Evolutionary conservation across 2,113 vertebrate genomes (phyloP).

Genomic region (Callospermophilus lateralis): DNA sequence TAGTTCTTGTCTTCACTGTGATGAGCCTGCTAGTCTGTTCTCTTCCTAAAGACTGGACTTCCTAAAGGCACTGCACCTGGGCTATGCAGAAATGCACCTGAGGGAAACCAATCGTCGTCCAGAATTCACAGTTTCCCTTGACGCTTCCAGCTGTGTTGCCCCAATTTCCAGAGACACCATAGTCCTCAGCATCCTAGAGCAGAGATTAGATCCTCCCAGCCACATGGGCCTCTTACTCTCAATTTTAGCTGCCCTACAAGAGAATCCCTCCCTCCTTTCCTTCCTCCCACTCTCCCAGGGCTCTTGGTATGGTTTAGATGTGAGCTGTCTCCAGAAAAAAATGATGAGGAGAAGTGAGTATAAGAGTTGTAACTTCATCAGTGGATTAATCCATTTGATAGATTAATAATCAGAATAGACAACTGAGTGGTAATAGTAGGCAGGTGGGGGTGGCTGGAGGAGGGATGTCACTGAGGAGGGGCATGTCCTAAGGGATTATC

Average conservation of each 20-base stretch:
- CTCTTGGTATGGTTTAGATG: too few relatives aligned
- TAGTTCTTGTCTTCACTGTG: background rate
- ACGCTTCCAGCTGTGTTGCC: too few relatives aligned
- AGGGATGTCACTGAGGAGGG: too few relatives aligned
- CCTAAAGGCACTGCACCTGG: background rate
- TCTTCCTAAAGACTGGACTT: background rate
- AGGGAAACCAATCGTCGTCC: background rate
- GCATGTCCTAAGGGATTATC: too few relatives aligned
- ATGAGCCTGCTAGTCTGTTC: background rate
- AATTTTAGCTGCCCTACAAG: background rate
- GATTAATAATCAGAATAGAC: too few relatives aligned
- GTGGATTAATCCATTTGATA: too few relatives aligned
- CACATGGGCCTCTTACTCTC: background rate
- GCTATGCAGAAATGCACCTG: background rate
- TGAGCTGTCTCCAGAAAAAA: too few relatives aligned
- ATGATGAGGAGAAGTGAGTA: too few relatives aligned
- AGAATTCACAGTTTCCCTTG: background rate
- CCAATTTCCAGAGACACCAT: background rate
- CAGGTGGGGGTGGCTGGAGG: too few relatives aligned
- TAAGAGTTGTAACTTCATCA: too few relatives aligned
- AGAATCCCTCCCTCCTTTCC: background rate
- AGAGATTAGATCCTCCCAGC: background rate
- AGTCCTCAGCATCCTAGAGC: background rate
- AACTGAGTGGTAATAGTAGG: too few relatives aligned
- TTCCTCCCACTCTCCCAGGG: background rate